Base-by-base conservation (phyloP, 2,888 invertebrate species). In the Torymus auratus region DNA sequence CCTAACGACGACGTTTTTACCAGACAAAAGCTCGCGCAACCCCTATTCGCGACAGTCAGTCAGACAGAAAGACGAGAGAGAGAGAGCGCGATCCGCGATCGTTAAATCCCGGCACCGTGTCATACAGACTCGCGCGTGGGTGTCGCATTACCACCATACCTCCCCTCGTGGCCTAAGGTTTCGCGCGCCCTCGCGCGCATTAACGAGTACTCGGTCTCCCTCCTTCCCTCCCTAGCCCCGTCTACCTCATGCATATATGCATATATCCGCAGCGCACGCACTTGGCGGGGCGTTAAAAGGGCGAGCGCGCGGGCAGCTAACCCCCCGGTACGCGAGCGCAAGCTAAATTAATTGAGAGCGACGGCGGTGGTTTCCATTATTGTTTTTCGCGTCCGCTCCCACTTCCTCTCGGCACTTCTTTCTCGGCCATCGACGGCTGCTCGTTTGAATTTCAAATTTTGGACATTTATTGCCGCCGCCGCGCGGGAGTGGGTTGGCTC, bases 401-500 rank as follows among this genome's bases (percentile, higher is more conserved):
- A 56, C 61, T 23, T 5, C 11, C 13, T 28, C 20, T 15, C 1
- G 7, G 50, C 15, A n/a, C 0, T 77, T 60, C 41, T 55, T 15
- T 76, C 76, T 80, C 23, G 58, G 55, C 20, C 74, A 72, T 74
- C 78, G 65, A 73, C 69, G 76, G 17, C 56, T 58, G 58, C 70
- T 81, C 70, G 78, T 81, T 81, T 78, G 78, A 74, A 81, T 74
- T 81, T 78, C 65, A 78, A 81, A 78, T 78, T 78, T 60, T 17
- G 50, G 52, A 28, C 28, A 2, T 28, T 28, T 28, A 28, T 28
- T 28, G 28, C 28, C 28, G 28, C 28, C 3, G 28, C 28, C 28
- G 28, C 28, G 28, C 0, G 3, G 3, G 28, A 7, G 7, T 28
- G 28, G 28, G 28, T 28, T 28, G 28, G 28, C 28, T 28, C 28